Base-by-base conservation (phyloP, 1,140 invertebrate species). In the Diploscapter pachys region DNA sequence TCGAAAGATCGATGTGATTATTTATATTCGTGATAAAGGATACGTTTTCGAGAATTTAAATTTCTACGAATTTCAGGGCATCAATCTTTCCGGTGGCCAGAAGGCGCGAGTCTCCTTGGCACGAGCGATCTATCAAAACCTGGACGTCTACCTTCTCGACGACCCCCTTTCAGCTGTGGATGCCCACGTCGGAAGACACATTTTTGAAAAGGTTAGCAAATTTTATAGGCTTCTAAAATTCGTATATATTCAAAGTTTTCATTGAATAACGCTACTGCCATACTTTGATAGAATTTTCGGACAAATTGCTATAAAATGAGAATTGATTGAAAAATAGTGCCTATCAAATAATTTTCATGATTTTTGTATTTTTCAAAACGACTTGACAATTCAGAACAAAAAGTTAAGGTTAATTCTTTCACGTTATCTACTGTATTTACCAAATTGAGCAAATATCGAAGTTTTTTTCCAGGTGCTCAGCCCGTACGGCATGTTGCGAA, bases 61-160 rank as follows among this genome's bases (percentile, higher is more conserved):
- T 31, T 66, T 79, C 68, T 8, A 1, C 55, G 5, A 72, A n/a
- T 82, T 81, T 49, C 54, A 81, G 69, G 90, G 89, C 31, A 86
- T 90, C 63, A 90, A 90, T 82, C 80, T 91, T 4, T 89, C 91
- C 9, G 93, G 93, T 6, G 93, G 93, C 3, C 93, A 94, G 83
- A 90, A 91, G 71, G 91, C 93, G 78, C 88, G 93, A 56, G 89
- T 94, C 56, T 90, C 91, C 54, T 89, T 94, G 13, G 93, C 92
- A 0, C 87, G 83, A 57, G 86, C 87, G 5, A 85, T 88, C 3
- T 89, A 89, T 79, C 86, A 86, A 63, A 83, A 88, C 78, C 75
- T 89, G n/a, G 91, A 92, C 80, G 89, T 92, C 80, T 92, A 92
- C 81, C 87, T 92, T 2, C 82, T 92, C 52, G 91, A 92, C 78